These are phyloP conservation scores for Smutsia temminckii DNA, from an alignment of 2,797 vertebrate species.

Conservation along the genomic window DNA sequence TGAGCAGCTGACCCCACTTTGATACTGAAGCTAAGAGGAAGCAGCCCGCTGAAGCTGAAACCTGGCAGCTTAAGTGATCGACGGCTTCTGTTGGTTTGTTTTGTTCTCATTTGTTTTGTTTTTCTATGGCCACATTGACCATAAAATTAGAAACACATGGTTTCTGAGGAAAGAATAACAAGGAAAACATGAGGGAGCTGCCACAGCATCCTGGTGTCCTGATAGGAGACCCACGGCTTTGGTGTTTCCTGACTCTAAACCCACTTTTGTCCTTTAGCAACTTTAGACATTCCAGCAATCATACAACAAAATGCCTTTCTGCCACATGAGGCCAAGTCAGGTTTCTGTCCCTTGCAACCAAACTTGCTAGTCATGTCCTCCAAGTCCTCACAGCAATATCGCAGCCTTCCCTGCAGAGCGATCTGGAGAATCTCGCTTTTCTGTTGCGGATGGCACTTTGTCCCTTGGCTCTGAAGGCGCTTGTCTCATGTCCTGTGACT, in stretches of 20 bases:
- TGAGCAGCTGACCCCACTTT: neutral
- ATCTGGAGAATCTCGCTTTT: rapidly evolving
- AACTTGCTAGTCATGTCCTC: rapidly evolving
- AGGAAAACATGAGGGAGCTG: rapidly evolving
- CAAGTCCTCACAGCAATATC: neutral
- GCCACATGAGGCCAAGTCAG: rapidly evolving
- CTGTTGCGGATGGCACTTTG: neutral
- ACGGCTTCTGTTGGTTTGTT: neutral
- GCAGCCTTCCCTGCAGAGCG: rapidly evolving
- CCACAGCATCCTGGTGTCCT: no score
- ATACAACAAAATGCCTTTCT: rapidly evolving
- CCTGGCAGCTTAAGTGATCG: neutral
- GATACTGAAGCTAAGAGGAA: neutral
- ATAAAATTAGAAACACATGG: neutral
- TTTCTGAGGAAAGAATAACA: neutral
- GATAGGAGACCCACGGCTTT: neutral
- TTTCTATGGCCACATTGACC: neutral
- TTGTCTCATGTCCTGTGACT: rapidly evolving
- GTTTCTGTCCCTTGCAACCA: neutral
- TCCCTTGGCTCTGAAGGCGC: neutral
- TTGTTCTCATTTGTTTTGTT: neutral
- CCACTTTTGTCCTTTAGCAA: neutral
- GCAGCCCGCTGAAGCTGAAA: neutral
- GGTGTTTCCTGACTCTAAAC: neutral
- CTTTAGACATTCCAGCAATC: neutral